Evolutionary conservation across 1,140 invertebrate genomes (phyloP), one percentile per base, ranked within the genome.

Genomic region (Zaprionus ornatus): DNA sequence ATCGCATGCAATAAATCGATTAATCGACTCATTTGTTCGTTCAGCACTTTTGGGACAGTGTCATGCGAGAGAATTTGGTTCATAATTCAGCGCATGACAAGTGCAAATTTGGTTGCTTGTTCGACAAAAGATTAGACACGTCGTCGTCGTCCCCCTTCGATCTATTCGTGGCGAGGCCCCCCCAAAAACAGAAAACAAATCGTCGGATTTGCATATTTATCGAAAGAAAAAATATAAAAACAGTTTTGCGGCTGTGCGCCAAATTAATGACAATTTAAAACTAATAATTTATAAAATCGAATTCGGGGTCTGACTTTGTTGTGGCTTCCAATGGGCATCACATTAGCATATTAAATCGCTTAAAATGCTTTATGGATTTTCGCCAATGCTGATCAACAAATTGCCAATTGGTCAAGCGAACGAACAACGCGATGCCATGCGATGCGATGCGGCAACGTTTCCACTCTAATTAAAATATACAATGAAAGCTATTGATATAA

Each of bases 221-320:
- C 17, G 45, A 13, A 4, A 1, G n/a, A 40, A n/a, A 50, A n/a
- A 42, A 65, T 67, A 45, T 50, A 65, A 48, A 73, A 73, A 61
- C 40, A 56, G 27, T 62, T 60, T 63, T 59, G 77, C 52, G 66
- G 81, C 80, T 76, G 52, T 67, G 63, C 71, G 70, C 57, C 84
- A 90, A 90, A 90, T 90, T 90, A 90, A 90, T 90, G 85, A 71
- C 85, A 73, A 82, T 90, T 90, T 90, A 90, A 82, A 82, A 85
- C 76, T 85, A 90, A 90, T 90, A 90, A 90, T 75, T 90, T 90
- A 90, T 85, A 77, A 88, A 88, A 88, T 85, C 85, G 76, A 82
- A 90, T 90, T 78, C 74, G 42, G 48, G 52, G 17, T 63, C 45
- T 25, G 19, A 19, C 6, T 67, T 61, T 37, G 65, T 65, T 66